phyloP scores from a whole-genome alignment of 2,888 invertebrate genomes.

The Cerceris rybyensis region DNA sequence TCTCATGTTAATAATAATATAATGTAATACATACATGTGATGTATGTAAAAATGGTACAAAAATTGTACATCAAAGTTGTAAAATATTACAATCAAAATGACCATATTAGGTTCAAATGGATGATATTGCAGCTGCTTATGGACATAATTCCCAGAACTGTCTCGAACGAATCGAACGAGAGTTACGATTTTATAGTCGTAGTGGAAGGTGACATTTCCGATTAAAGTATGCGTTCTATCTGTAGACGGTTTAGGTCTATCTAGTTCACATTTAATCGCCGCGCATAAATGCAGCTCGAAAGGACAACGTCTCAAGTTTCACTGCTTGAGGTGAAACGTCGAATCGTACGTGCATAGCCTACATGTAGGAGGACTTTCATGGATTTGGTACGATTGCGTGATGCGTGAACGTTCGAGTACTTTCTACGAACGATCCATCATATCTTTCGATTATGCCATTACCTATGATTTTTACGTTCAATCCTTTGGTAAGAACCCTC shows the following conservation, averaged over 20 bases:
- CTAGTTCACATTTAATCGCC: conserved; percentile 51
- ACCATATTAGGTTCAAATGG: too few species aligned
- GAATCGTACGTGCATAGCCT: conserved; percentile 49
- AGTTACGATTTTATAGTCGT: background rate
- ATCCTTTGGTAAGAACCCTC: background rate
- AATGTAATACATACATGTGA: too few species aligned
- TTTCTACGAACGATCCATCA: conserved; percentile 68
- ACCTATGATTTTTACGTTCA: conserved; percentile 22
- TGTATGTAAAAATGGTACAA: too few species aligned
- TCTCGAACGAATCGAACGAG: too few species aligned
- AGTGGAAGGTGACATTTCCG: background rate
- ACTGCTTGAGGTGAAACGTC: conserved; percentile 67
- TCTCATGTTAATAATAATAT: too few species aligned
- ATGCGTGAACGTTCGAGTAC: conserved; percentile 57
- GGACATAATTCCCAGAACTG: too few species aligned
- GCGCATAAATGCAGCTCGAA: conserved; percentile 46
- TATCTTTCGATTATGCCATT: conserved; percentile 55
- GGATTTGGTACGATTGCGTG: conserved; percentile 68
- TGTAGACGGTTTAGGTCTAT: conserved; percentile 28
- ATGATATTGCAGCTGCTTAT: too few species aligned
- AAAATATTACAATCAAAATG: too few species aligned
- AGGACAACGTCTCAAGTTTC: conserved; percentile 64
- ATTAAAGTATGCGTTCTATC: background rate
- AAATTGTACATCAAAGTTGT: too few species aligned
- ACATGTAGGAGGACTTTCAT: conserved; percentile 70